Conservation (phyloP, 2,888 invertebrate genomes). For the Campopleginae sp. region DNA sequence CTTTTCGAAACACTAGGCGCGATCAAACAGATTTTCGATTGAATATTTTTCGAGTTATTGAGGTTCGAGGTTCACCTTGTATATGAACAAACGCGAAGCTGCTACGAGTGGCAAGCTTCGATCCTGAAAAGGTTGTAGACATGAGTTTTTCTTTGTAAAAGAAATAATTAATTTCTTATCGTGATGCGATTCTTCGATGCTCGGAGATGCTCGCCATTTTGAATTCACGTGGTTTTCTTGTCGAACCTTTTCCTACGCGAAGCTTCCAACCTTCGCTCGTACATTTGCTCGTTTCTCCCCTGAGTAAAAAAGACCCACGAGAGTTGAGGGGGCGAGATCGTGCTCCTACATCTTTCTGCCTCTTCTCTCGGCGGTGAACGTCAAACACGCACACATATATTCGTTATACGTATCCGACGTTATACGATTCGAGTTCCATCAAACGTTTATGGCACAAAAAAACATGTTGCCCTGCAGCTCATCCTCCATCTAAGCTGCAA, state of each 20-base stretch:
- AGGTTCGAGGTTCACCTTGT: neutral
- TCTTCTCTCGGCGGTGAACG: slow-evolving; percentile 22
- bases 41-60: neutral
- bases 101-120: slow-evolving; percentile 5
- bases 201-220: slow-evolving; percentile 32
- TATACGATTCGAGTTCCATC: slow-evolving; percentile 20
- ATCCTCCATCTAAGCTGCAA: slow-evolving; percentile 20
- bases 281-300: slow-evolving; percentile 17
- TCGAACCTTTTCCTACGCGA: slow-evolving; percentile 31
- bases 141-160: slow-evolving; percentile 10
- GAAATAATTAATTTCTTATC: slow-evolving; percentile 46
- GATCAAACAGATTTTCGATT: neutral
- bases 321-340: slow-evolving; percentile 33
- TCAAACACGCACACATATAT: slow-evolving; percentile 22
- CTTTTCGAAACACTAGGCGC: neutral
- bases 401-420: slow-evolving; percentile 20
- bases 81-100: neutral
- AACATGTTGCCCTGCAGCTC: neutral
- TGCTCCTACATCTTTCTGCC: slow-evolving; percentile 18
- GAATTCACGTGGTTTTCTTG: slow-evolving; percentile 37
- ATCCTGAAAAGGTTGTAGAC: slow-evolving; percentile 20
- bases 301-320: slow-evolving; percentile 31
- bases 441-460: slow-evolving; percentile 30
- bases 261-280: slow-evolving; percentile 4
- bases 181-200: slow-evolving; percentile 6